phyloP scores from a whole-genome alignment of 1,140 invertebrate species.

The Laupala kohalensis region DNA sequence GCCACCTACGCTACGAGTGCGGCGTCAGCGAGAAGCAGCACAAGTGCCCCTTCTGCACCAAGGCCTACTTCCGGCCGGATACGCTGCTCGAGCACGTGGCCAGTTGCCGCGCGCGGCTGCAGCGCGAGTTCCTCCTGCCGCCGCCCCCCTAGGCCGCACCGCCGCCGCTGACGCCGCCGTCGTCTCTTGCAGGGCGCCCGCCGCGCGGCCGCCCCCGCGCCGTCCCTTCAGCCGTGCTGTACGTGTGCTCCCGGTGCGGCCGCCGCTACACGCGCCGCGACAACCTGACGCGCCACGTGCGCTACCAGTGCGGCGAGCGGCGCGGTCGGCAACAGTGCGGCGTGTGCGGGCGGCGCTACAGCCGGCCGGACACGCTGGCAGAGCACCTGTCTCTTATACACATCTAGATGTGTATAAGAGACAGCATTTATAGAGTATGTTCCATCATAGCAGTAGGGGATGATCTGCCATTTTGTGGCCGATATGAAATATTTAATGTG shows the following conservation, averaged over 20 bases:
- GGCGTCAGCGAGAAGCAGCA: conserved; percentile 16
- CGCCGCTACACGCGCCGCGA: neutral
- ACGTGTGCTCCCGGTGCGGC: neutral
- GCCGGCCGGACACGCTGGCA: conserved; percentile 23
- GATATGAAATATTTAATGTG: neutral
- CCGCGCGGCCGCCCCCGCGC: too few relatives aligned
- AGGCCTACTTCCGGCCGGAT: conserved; percentile 6
- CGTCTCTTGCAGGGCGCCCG: neutral
- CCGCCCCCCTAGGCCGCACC: neutral
- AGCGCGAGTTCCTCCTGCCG: neutral
- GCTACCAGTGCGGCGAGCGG: conserved; percentile 7
- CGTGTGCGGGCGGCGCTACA: conserved; percentile 24
- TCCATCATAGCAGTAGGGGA: neutral
- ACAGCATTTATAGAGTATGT: neutral
- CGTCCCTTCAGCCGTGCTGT: too few relatives aligned
- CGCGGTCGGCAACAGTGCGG: conserved; percentile 15
- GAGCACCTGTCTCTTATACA: too few relatives aligned
- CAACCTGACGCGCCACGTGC: neutral
- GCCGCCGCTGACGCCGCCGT: neutral
- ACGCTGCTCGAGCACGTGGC: conserved; percentile 2
- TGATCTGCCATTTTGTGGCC: neutral
- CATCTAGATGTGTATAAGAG: too few relatives aligned
- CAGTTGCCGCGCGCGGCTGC: neutral
- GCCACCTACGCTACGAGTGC: conserved; percentile 41
- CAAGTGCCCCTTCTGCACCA: conserved; percentile 4